phyloP scores from a whole-genome alignment of 2,113 vertebrate species.

The Zosterops borbonicus region DNA sequence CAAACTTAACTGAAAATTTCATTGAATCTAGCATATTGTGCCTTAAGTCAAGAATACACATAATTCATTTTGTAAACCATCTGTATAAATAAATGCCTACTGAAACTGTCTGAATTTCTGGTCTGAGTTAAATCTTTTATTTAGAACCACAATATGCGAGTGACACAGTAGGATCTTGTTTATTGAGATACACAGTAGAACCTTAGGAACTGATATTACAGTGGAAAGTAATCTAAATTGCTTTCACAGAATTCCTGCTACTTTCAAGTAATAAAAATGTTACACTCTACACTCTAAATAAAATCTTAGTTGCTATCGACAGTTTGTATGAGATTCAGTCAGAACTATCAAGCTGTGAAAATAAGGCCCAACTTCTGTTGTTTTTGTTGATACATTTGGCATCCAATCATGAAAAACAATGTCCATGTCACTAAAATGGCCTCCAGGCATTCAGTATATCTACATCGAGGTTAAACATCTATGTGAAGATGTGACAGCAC shows the following conservation, averaged over 20 bases:
- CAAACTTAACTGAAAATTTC: neutral
- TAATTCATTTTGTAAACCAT: constrained; percentile 66
- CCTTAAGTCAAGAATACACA: constrained; percentile 45
- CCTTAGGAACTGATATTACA: constrained; percentile 60
- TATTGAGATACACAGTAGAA: constrained; percentile 76
- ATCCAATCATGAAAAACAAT: constrained; percentile 83
- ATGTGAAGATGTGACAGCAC: constrained; percentile 83
- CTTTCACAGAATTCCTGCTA: constrained; percentile 74
- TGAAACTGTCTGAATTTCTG: constrained; percentile 55
- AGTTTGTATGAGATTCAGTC: constrained; percentile 74
- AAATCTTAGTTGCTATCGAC: constrained; percentile 78
- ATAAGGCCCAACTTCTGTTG: constrained; percentile 72
- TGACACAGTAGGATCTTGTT: constrained; percentile 52
- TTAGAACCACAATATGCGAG: constrained; percentile 56
- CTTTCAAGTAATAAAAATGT: constrained; percentile 80
- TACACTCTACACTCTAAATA: constrained; percentile 75
- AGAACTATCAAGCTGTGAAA: constrained; percentile 74
- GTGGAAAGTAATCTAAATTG: constrained; percentile 77
- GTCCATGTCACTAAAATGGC: constrained; percentile 80
- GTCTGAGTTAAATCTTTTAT: constrained; percentile 49
- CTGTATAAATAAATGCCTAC: constrained; percentile 59
- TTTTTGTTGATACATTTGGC: constrained; percentile 79
- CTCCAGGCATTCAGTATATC: constrained; percentile 78
- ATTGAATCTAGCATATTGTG: constrained; percentile 36
- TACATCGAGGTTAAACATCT: constrained; percentile 83